A percentile compares a stretch with the other conserved stretches of the same genome.
Evolutionary conservation across 2,888 invertebrate species (phyloP).

Genomic region (Aphelenchoides bicaudatus): DNA sequence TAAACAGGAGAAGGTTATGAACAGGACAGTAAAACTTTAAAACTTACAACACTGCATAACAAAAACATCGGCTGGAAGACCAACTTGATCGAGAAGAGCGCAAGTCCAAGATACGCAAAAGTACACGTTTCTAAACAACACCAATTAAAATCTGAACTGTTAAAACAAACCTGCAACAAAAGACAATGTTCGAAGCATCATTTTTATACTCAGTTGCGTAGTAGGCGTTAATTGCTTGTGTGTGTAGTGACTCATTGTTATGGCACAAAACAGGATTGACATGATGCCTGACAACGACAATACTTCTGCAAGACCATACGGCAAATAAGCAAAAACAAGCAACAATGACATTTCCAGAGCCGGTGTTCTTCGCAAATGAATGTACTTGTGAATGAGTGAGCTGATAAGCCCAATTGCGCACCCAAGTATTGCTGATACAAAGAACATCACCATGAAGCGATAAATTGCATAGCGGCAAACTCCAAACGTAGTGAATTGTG

Average conservation of each 20-base stretch:
- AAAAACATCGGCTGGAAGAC: slow-evolving; percentile 82
- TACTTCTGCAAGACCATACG: slow-evolving; percentile 95
- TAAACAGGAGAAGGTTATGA: no score
- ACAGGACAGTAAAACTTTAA: background rate
- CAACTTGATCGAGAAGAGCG: slow-evolving; percentile 88
- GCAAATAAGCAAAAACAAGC: slow-evolving; percentile 95
- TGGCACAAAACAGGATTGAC: slow-evolving; percentile 97
- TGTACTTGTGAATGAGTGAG: slow-evolving; percentile 82
- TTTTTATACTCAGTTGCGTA: slow-evolving; percentile 98
- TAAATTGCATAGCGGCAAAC: slow-evolving; percentile 68
- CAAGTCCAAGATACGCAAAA: slow-evolving; percentile 92
- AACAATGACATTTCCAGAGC: slow-evolving; percentile 97
- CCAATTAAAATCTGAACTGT: slow-evolving; percentile 22
- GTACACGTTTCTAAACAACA: slow-evolving; percentile 79
- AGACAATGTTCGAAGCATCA: slow-evolving; percentile 91
- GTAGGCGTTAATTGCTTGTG: slow-evolving; percentile 96
- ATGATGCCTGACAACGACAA: slow-evolving; percentile 93
- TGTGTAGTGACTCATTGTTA: slow-evolving; percentile 99
- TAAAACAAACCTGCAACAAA: slow-evolving; percentile 73
- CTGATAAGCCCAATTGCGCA: slow-evolving; percentile 88
- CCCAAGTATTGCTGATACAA: slow-evolving; percentile 94
- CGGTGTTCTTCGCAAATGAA: slow-evolving; percentile 91
- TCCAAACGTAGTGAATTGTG: slow-evolving; percentile 24
- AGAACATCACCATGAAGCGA: slow-evolving; percentile 89
- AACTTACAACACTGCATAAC: slow-evolving; percentile 79